Evolutionary conservation across 1,140 invertebrate species (phyloP).

Genomic region (Drosophila pseudoananassae): DNA sequence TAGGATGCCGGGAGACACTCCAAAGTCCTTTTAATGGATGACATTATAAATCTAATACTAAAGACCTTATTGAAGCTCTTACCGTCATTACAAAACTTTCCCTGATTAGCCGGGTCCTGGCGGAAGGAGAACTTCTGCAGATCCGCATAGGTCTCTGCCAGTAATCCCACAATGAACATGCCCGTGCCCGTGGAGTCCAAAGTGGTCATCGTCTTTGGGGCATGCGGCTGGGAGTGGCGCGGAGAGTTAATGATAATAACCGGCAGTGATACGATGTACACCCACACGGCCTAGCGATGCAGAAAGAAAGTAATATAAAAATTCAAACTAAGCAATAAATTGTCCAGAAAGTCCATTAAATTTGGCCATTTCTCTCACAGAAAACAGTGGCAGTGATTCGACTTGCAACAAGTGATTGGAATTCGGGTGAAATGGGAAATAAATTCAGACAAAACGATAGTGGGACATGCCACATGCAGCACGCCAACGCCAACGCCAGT

Average conservation of each 20-base stretch:
- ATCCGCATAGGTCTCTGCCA: conserved; percentile 95
- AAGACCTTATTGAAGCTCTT: conserved; percentile 37
- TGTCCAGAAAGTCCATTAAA: neutral
- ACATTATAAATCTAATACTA: no score
- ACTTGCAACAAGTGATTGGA: conserved; percentile 58
- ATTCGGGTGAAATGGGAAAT: conserved; percentile 37
- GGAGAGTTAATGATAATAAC: conserved; percentile 96
- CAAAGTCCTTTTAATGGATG: conserved; percentile 88
- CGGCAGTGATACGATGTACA: conserved; percentile 95
- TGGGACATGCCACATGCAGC: conserved; percentile 46
- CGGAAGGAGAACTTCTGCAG: conserved; percentile 95
- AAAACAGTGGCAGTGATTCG: conserved; percentile 22
- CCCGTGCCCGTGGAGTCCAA: conserved; percentile 93
- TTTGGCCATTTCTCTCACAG: conserved; percentile 5
- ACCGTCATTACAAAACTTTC: conserved; percentile 96
- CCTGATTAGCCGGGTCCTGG: conserved; percentile 93
- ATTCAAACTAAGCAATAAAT: neutral
- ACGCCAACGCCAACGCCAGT: conserved; percentile 17
- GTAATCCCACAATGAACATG: conserved; percentile 92
- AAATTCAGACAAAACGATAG: conserved; percentile 49
- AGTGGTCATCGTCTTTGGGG: conserved; percentile 92
- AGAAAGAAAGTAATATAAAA: neutral
- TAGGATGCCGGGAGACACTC: conserved; percentile 95
- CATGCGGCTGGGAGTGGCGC: conserved; percentile 90
- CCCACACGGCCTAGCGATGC: conserved; percentile 93